phyloP scores from a whole-genome alignment of 1,140 invertebrate genomes.

The Anoplophora glabripennis region DNA sequence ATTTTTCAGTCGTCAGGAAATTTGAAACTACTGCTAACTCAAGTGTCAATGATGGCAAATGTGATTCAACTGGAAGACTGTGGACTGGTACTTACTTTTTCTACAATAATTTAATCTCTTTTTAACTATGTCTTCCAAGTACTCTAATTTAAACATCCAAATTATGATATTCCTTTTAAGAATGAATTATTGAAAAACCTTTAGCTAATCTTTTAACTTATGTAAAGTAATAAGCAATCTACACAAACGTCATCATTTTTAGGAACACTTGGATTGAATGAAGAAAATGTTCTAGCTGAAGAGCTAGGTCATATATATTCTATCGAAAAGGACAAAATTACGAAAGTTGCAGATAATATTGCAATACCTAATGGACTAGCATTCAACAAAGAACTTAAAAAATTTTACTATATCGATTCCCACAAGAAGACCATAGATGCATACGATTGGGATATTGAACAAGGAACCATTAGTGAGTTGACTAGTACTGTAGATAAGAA shows the following conservation, averaged over 20 bases:
- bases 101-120: no score
- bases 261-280: conserved; percentile 32
- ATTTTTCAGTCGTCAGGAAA: conserved; percentile 29
- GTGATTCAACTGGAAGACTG: conserved; percentile 71
- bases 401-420: conserved; percentile 75
- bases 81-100: conserved; percentile 51
- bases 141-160: no score
- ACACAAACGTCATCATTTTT: neutral
- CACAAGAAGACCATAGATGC: conserved; percentile 60
- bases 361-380: conserved; percentile 78
- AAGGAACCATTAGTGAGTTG: conserved; percentile 63
- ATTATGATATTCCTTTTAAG: no score
- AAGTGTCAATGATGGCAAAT: conserved; percentile 85
- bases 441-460: conserved; percentile 72
- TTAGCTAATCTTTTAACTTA: no score
- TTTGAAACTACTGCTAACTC: conserved; percentile 47
- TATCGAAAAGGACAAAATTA: conserved; percentile 20
- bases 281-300: neutral
- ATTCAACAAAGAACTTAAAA: conserved; percentile 66
- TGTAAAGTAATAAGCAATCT: no score
- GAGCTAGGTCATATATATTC: conserved; percentile 33
- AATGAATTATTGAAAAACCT: no score
- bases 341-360: conserved; percentile 50
- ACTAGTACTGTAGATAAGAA: neutral
- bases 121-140: no score